These are phyloP conservation scores for Sebastes diaconus DNA, from an alignment of 2,797 vertebrate genomes.

Conservation along the genomic window DNA sequence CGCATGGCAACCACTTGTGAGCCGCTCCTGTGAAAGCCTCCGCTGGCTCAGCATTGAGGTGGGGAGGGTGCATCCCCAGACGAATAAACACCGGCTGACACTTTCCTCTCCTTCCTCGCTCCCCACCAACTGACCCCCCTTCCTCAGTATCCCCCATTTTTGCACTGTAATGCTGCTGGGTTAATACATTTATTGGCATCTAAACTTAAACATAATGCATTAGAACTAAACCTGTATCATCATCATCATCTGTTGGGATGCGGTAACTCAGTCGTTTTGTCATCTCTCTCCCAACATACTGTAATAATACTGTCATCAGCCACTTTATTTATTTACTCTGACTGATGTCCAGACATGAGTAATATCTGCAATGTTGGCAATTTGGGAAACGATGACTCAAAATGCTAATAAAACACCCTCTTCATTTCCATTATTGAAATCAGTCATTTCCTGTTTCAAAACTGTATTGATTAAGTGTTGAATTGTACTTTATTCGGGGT, in stretches of 20 bases:
- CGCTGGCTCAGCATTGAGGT: constrained; percentile 37
- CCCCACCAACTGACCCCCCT: not conserved
- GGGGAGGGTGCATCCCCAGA: constrained; percentile 19
- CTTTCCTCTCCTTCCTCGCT: not conserved
- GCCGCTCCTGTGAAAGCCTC: constrained; percentile 54
- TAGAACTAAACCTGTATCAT: not conserved
- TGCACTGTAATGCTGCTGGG: not conserved
- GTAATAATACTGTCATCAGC: not conserved
- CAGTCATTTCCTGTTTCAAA: not conserved
- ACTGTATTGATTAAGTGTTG: not conserved
- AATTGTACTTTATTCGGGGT: not conserved
- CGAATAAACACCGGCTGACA: constrained; percentile 36
- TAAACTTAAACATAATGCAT: not conserved
- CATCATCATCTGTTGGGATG: not conserved
- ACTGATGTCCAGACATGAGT: not conserved
- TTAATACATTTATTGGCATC: not conserved
- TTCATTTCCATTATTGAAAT: not conserved
- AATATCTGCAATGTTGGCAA: not conserved
- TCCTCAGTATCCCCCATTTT: not conserved
- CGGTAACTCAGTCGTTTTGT: not conserved
- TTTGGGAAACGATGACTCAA: not conserved
- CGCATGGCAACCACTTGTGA: constrained; percentile 69
- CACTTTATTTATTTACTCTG: not conserved
- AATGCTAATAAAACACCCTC: not conserved
- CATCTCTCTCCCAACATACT: not conserved